Evolutionary conservation across 2,797 vertebrate species (phyloP), one percentile per base, ranked within the genome.

Genomic region (Lepilemur septentrionalis): DNA sequence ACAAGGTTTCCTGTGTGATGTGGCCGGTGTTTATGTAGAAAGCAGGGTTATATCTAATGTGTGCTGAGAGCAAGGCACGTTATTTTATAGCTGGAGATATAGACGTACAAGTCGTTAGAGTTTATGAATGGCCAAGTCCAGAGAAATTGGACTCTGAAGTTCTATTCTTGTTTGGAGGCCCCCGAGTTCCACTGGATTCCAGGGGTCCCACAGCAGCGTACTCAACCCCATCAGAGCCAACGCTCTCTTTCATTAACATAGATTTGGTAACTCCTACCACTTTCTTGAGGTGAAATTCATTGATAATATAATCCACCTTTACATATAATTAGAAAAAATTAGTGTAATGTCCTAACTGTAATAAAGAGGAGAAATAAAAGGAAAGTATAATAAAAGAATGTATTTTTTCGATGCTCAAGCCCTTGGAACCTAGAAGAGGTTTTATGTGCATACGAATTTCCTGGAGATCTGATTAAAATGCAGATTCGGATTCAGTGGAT

Each of bases 81-180:
- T 92, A 48, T 79, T 79, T 52, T n/a, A 35, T 55, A 69, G 70
- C 46, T 82, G 50, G 72, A 82, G 52, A 73, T 23, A 75, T 0
- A 70, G 92, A 73, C 61, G 65, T n/a, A 82, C 15, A 55, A 79
- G 43, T 87, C 65, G 38, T 83, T 83, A 67, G 83, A 69, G 72
- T 86, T 73, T 63, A 89, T 59, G 89, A 89, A 89, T 59, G 80
- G 28, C 38, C 52, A 81, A 35, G 30, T 93, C 87, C 84, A 73
- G 94, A 78, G 91, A 97, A 78, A 94, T 69, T 70, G 61, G 80
- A 94, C 92, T 69, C 38, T 28, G 81, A 14, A 50, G 59, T 28
- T 43, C 35, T 93, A n/a, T 25, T 88, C 73, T 89, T 35, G 7
- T 85, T 92, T 78, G 70, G 76, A 83, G 55, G n/a, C 73, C 89